Evolutionary conservation across 2,797 vertebrate genomes (phyloP), one percentile per base, ranked within the genome.

Genomic region (Sebastes taczanowskii): DNA sequence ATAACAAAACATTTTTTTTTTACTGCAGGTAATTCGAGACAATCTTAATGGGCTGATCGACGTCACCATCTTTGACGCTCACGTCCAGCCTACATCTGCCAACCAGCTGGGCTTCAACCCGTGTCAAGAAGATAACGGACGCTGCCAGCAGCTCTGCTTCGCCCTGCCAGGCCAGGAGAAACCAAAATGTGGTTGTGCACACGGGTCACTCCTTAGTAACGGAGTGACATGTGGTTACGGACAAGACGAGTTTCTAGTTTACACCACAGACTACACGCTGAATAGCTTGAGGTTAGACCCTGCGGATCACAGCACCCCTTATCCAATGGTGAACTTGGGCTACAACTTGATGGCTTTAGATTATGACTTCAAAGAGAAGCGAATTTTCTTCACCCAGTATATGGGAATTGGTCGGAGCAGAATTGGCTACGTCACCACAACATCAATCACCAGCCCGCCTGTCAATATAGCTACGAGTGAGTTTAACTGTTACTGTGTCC

Each of bases 141-240:
- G 96, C 25, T 99, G 98, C 88, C 94, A 96, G 77, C 98, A 99
- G 84, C 79, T 99, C 71, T 99, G 98, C 86, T 98, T 99, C 71
- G 98, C 97, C 61, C 59, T 98, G 4, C 96, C 97, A 13, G 93
- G 89, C 14, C 65, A 88, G 58, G 88, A 94, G 11, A 69, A 81
- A 13, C 94, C 97, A 0, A 96, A 95, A 81, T 99, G 98, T 74
- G 96, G 91, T 29, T 99, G 98, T 88, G 97, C 98, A 56, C 98
- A 97, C 74, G 98, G 97, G 46, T 93, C 92, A 0, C 84, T 99
- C 56, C 94, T 91, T 32, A 94, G 20, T n/a, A 97, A 98, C 70
- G 96, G 97, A 29, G 97, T 97, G 66, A 95, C 93, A 0, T 99
- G 98, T 79, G 95, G 95, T 23, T 96, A 97, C 56, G 95, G 96